A percentile compares a stretch with the other conserved stretches of the same genome.
phyloP scores from a whole-genome alignment of 2,797 vertebrate genomes.

The Sparus aurata region DNA sequence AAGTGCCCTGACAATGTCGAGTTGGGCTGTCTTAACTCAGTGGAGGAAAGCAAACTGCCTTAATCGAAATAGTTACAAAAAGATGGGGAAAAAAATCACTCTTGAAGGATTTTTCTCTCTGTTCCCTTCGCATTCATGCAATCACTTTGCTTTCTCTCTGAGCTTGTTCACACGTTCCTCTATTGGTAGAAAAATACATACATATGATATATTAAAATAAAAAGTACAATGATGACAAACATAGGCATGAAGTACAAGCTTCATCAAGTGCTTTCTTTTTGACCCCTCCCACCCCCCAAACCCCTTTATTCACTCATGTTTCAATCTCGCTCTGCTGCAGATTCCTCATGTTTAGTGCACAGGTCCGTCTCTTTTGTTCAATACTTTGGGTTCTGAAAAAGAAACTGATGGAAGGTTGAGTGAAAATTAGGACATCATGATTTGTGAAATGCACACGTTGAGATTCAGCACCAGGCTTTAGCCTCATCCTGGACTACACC shows the following conservation, averaged over 20 bases:
- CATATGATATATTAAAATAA: constrained; percentile 78
- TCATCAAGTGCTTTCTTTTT: constrained; percentile 81
- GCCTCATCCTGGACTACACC: neutral
- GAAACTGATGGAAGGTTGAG: constrained; percentile 7
- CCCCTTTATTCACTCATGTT: neutral
- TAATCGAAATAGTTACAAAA: constrained; percentile 44
- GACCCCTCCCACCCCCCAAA: constrained; percentile 40
- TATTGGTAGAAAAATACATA: constrained; percentile 87
- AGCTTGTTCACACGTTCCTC: constrained; percentile 65
- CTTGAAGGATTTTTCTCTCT: constrained; percentile 47
- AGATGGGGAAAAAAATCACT: constrained; percentile 24
- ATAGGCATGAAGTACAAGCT: constrained; percentile 76
- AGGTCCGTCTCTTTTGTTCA: constrained; percentile 21
- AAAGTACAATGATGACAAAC: constrained; percentile 80
- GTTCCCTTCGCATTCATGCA: constrained; percentile 75
- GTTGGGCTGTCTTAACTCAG: constrained; percentile 43
- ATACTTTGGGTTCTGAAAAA: constrained; percentile 51
- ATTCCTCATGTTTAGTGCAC: constrained; percentile 60
- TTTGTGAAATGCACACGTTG: constrained; percentile 38
- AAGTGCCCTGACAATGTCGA: constrained; percentile 35
- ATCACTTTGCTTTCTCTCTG: constrained; percentile 59
- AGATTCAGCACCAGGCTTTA: constrained; percentile 35
- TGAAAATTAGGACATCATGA: constrained; percentile 23
- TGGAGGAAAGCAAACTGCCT: constrained; percentile 58
- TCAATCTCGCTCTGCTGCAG: constrained; percentile 39